Evolutionary conservation across 2,888 invertebrate genomes (phyloP), one percentile per base, ranked within the genome.

Genomic region (Epinotia brunnichana): DNA sequence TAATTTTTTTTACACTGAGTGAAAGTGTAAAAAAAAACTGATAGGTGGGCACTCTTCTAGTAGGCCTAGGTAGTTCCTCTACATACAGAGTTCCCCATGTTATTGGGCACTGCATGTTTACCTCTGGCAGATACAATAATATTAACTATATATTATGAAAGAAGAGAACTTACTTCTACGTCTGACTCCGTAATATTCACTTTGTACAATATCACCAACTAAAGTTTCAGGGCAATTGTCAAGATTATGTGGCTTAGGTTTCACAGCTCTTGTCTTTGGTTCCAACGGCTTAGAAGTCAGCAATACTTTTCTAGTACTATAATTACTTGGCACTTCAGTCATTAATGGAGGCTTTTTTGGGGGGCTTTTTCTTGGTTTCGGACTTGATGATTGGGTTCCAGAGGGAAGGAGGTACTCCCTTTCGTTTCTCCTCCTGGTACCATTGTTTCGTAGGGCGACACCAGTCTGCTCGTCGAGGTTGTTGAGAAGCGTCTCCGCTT

Each of bases 391-490:
- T 3, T 77, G 74, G 2, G 89, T 60, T 29, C 54, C 89, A 3
- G 80, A 69, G 61, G 78, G 78, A 41, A 75, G 39, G 9, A 64
- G 56, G 17, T 76, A 79, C 21, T 86, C 83, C 9, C 82, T 83
- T 74, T 81, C 77, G 82, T 84, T 87, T 78, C 82, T 85, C 60
- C 76, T 71, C 78, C 85, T 90, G 44, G 79, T 67, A 10, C 77
- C 85, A 73, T 80, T 85, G 74, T 87, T 89, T 66, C 94, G 92
- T 61, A 95, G 83, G 19, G 95, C 96, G 21, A 90, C 94, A 0
- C 96, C 96, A 29, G 96, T 96, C 84, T 95, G 95, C 81, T 96
- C 94, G 80, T 97, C 97, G 29, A 97, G 87, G 81, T 95, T 95
- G 81, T 96, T 96, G 21, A 97, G 91, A 73, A 97, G 94, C 81